Base-by-base conservation (phyloP, 2,113 vertebrate species). In the Hystrix brachyura region DNA sequence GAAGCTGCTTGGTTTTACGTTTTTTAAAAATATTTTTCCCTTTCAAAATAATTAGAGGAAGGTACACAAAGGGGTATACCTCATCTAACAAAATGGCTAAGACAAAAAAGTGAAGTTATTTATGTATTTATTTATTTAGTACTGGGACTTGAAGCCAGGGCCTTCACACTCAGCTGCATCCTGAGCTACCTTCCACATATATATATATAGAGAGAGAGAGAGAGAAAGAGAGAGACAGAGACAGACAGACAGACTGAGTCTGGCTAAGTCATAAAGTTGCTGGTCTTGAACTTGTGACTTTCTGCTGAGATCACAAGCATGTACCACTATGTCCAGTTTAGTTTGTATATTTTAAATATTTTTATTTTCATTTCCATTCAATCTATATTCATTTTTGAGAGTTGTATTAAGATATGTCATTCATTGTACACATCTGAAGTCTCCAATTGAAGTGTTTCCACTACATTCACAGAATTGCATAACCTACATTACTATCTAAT, bases 11-110 rank as follows among this genome's bases (percentile, higher is more conserved):
- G 18, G 55, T 67, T 81, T 67, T 46, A 21, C 29, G 18, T 11
- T 72, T 21, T 82, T 67, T 0, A 0, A n/a, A 76, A 38, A 53
- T 23, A 51, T 62, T 89, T 85, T 78, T 86, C 17, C 67, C 15
- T 32, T 23, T 48, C 67, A 38, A 89, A 90, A 29, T n/a, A 57
- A 57, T 60, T 79, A 74, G 34, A 96, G 57, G 55, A 12, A 96
- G 76, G 46, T 8, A 69, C 17, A 82, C 18, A 95, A 81, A 60
- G 11, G 32, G 1, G 81, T 46, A 11, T 72, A 72, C 79, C n/a
- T 94, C 27, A 55, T 59, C 85, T 27, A 94, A 93, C 43, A 76
- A 92, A 95, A 76, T 74, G 43, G 18, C 46, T 83, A 91, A 79
- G 76, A 87, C 3, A 95, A 95, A n/a, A 84, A 78, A 94, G 29